Percentiles rank a stretch among this genome's conserved stretches.
Evolutionary conservation across 2,888 invertebrate genomes (phyloP).

Genomic region (Danaus chrysippus): DNA sequence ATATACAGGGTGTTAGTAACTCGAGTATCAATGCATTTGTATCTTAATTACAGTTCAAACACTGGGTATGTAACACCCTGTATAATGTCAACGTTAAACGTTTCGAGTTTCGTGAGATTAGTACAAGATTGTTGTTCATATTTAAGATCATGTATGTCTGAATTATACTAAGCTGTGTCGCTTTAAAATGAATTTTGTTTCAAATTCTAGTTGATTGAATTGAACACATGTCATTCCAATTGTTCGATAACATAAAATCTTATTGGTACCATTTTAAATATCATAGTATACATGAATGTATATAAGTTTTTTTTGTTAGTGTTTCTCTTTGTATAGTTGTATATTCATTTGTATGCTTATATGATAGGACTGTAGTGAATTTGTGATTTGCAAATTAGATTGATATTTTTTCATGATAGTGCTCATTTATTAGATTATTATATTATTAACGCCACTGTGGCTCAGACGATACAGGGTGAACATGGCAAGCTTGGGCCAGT

Average conservation of each 20-base stretch:
- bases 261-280: neutral
- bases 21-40: neutral
- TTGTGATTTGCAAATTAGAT: slow-evolving; percentile 70
- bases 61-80: neutral
- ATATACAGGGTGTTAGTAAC: neutral
- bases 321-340: slow-evolving; percentile 24
- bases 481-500: slow-evolving; percentile 9
- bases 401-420: slow-evolving; percentile 72
- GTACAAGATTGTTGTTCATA: no score
- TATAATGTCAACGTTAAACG: neutral
- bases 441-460: slow-evolving; percentile 32
- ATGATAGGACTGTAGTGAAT: slow-evolving; percentile 49
- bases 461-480: slow-evolving; percentile 26
- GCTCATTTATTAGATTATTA: slow-evolving; percentile 47
- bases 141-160: no score
- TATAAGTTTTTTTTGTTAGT: slow-evolving; percentile 33
- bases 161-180: no score
- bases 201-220: no score
- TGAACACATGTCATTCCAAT: no score
- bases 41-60: neutral
- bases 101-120: neutral
- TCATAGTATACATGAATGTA: slow-evolving; percentile 30
- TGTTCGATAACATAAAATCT: neutral
- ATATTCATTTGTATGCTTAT: slow-evolving; percentile 36
- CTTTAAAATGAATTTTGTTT: no score